A percentile compares a stretch with the other conserved stretches of the same genome.
Evolutionary conservation across 2,113 vertebrate species (phyloP).

Genomic region (Caranx melampygus): DNA sequence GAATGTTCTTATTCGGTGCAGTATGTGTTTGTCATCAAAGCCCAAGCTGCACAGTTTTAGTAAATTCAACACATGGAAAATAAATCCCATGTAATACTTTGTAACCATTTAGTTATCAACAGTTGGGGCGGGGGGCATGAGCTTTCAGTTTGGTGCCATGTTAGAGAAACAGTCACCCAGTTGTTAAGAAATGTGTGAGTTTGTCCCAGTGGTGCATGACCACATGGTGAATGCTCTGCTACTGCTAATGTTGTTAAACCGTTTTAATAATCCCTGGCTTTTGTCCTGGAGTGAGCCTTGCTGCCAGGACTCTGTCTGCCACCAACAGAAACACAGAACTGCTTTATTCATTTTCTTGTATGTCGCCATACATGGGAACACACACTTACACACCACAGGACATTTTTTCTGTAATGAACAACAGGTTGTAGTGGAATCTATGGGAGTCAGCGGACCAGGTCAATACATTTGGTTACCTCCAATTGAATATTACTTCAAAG

Average conservation of each 20-base stretch:
- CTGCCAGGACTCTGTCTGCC: neutral
- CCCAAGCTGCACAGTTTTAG: too few relatives aligned
- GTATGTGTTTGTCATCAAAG: neutral
- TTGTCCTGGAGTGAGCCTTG: neutral
- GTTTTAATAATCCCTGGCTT: constrained; percentile 33
- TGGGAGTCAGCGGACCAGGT: neutral
- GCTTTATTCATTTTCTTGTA: neutral
- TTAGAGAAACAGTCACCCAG: neutral
- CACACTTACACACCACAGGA: neutral
- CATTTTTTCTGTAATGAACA: neutral
- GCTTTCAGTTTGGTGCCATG: neutral
- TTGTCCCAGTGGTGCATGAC: constrained; percentile 35
- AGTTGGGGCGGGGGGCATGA: neutral
- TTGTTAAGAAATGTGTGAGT: constrained; percentile 21
- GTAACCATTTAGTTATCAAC: neutral
- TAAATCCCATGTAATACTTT: too few relatives aligned
- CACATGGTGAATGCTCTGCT: constrained; percentile 18
- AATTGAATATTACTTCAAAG: too few relatives aligned
- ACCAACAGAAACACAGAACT: neutral
- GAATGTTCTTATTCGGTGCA: neutral
- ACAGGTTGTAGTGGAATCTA: neutral
- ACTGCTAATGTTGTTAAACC: constrained; percentile 19
- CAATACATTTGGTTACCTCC: neutral
- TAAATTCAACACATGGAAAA: too few relatives aligned
- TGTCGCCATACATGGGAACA: neutral